These are phyloP conservation scores for Manis javanica DNA, from an alignment of 2,797 vertebrate species.

Conservation along the genomic window DNA sequence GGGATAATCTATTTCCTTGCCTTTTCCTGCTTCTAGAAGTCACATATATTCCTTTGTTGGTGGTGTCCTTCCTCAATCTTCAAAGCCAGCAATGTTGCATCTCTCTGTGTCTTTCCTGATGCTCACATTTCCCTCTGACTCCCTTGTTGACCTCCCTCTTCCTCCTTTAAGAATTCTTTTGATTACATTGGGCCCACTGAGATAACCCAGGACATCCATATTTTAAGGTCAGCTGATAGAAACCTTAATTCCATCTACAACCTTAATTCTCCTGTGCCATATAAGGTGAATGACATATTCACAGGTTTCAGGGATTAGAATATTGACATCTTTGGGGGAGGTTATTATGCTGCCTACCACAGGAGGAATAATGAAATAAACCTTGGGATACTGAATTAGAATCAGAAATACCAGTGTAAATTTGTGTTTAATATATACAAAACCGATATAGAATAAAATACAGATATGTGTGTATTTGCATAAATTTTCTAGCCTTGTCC, in stretches of 20 bases:
- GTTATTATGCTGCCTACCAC: not conserved
- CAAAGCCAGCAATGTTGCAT: not conserved
- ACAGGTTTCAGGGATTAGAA: not conserved
- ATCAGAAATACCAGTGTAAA: not conserved
- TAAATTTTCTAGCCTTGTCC: not conserved
- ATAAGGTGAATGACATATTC: not conserved
- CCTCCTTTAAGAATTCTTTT: not conserved
- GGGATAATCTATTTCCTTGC: not conserved
- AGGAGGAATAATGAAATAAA: slow-evolving; percentile 38
- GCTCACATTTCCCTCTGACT: not conserved
- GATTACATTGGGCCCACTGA: not conserved
- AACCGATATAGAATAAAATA: not conserved
- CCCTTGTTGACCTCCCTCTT: not conserved
- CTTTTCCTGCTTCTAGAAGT: not conserved
- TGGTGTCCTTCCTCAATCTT: not conserved
- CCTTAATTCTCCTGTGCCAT: not conserved
- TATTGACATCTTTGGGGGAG: not conserved
- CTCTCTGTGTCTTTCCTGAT: not conserved
- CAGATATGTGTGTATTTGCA: not conserved
- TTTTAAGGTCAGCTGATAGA: not conserved
- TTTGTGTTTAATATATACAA: not conserved
- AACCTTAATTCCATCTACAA: not conserved
- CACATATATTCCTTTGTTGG: not conserved
- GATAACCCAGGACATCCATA: not conserved
- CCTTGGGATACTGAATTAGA: not conserved